Base-by-base conservation (phyloP, 2,797 vertebrate genomes). In the Tapirus indicus region DNA sequence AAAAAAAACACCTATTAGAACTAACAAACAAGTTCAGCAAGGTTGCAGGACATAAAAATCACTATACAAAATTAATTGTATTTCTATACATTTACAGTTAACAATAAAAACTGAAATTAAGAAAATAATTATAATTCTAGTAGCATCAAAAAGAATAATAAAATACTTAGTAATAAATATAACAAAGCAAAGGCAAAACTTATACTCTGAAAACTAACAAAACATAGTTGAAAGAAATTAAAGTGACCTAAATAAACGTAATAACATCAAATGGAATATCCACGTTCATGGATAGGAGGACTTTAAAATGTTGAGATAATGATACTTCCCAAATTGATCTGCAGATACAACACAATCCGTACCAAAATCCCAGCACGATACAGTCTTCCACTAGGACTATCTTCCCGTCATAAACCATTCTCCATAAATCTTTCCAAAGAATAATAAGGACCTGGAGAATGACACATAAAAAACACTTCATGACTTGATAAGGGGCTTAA, bases 101-200 rank as follows among this genome's bases (percentile, higher is more conserved):
- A 58, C n/a, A 38, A 96, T 35, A 74, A 83, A 87, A 84, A 64
- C 2, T 58, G 35, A 96, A 91, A 93, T 84, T 77, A 47, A 92
- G 25, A 80, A 94, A 88, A 90, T 21, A 90, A 87, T 0, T 35
- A 13, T 17, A 82, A 21, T 80, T 54, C 54, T 8, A 71, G n/a
- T 52, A 84, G 29, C 23, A 93, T 18, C 56, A 66, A 56, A 74
- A 91, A 54, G 7, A 88, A 35, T 13, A 93, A n/a, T 60, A 84
- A 74, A 78, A 74, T 89, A 62, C 38, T 64, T 49, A 47, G 18
- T 7, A 87, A 69, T 56, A 72, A 88, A 58, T 6, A 74, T 6
- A 64, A 41, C 58, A 91, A 82, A 60, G 41, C 62, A 79, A 44
- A 10, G 72, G 35, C 4, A 68, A 77, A 74, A 62, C 58, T 72